Evolutionary conservation across 2,888 invertebrate genomes (phyloP).

Genomic region (Papilio demoleus): DNA sequence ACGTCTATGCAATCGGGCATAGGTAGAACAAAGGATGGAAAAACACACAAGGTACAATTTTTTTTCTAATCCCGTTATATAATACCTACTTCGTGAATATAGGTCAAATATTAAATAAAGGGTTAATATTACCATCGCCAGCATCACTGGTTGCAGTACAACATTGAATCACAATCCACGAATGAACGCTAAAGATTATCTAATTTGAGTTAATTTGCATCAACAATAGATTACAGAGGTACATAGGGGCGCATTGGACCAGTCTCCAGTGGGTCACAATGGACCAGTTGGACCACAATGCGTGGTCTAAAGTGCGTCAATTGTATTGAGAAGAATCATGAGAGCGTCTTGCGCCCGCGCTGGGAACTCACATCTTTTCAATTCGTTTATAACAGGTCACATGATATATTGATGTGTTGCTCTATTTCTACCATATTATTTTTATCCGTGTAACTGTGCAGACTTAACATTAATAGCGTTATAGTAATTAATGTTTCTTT

Average conservation of each 20-base stretch:
- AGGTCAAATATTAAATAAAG: constrained; percentile 11
- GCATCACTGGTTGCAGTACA: background rate
- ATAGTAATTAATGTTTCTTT: too few species aligned
- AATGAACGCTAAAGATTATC: constrained; percentile 30
- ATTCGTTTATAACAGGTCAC: background rate
- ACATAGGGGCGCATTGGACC: constrained; percentile 59
- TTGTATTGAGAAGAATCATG: constrained; percentile 49
- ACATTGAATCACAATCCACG: constrained; percentile 7
- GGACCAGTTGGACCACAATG: constrained; percentile 31
- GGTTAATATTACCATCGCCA: background rate
- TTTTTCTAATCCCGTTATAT: too few species aligned
- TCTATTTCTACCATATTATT: too few species aligned
- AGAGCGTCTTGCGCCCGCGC: constrained; percentile 43
- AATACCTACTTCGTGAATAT: too few species aligned
- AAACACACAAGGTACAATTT: too few species aligned
- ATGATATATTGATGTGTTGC: background rate
- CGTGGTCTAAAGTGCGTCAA: constrained; percentile 51
- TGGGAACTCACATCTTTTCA: constrained; percentile 7
- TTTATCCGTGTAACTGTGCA: too few species aligned
- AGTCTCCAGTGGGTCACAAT: constrained; percentile 46
- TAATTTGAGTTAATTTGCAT: constrained; percentile 36
- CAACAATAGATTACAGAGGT: constrained; percentile 28
- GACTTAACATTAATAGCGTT: background rate
- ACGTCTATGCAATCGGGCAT: too few species aligned
- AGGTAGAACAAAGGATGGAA: too few species aligned